Evolutionary conservation across 2,797 vertebrate species (phyloP), one percentile per base, ranked within the genome.

Genomic region (Cuculus canorus): DNA sequence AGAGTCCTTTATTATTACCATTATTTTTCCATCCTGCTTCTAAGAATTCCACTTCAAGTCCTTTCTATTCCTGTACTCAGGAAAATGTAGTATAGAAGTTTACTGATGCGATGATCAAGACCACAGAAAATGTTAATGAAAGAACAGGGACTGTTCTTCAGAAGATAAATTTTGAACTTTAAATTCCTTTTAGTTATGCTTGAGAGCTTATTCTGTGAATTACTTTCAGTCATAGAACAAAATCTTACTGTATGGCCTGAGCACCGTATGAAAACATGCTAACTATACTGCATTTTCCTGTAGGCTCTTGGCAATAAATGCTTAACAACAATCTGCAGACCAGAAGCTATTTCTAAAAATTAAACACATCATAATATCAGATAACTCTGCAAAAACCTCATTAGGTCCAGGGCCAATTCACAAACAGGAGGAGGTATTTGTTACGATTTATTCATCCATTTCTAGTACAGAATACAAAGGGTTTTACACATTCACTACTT

Each of bases 381-480:
- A 82, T 79, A 90, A 82, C 52, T 78, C 71, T 92, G 52, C 28
- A 88, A 73, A 95, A 96, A 79, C 88, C 73, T 57, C 78, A 47
- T 89, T 92, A 73, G 64, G 50, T 43, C 52, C 45, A 77, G 88
- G 63, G 70, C 93, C 92, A 73, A 63, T 88, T 86, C 52, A 69
- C 52, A 92, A 84, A 66, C 70, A 84, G 32, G 27, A 2, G 2
- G 72, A 92, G 76, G 63, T 71, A 81, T 83, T 90, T 88, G 33
- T 78, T 63, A 92, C 90, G 39, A 96, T 91, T 97, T 92, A 94
- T 93, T 97, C 73, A 95, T 94, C 22, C 32, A 35, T 88, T 93
- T 91, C 69, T 91, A 45, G 85, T 90, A 63, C 70, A 68, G 53
- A 95, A 84, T 73, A 50, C 59, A 73, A 76, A 85, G 16, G 18